Base-by-base conservation (phyloP, 1,140 invertebrate genomes). In the Drosophila baimaii region DNA sequence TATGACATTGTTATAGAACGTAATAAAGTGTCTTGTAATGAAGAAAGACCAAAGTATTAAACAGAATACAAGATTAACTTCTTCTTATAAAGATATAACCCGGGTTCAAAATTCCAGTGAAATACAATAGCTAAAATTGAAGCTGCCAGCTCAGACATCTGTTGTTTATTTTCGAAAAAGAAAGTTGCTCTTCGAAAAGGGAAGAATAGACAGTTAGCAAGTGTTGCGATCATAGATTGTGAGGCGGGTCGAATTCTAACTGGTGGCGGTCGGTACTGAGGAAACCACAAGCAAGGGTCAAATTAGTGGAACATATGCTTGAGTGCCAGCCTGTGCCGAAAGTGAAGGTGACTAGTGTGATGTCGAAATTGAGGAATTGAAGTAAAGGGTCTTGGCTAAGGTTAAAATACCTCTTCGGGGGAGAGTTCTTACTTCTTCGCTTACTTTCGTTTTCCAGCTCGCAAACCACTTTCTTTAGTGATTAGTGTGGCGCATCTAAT, bases 381-480 rank as follows among this genome's bases (percentile, higher is more conserved):
- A 23, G 37, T 29, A 73, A 72, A 55, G 41, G 39, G 44, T 65
- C 37, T 27, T n/a, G 13, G 41, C 15, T 70, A 21, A 76, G 79
- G 77, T 55, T 68, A 19, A 35, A 49, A 31, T 10, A 59, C 33
- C 41, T 44, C 23, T 41, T 62, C 39, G 17, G 39, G 39, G 27
- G 17, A 37, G 17, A 27, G 74, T 71, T 54, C 78, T 57, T n/a
- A n/a, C n/a, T n/a, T n/a, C n/a, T 54, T 43, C 33, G 54, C 66
- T 83, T 80, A 89, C 84, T 88, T 89, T 88, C 84, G 56, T 74
- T 86, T 86, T 86, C 56, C 29, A 44, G 31, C 57, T 46, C 41
- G 61, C 46, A 63, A 62, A 66, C 62, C 56, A 82, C 65, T 83
- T 72, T 83, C 37, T 25, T 66, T 51, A 59, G 52, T 79, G 62